phyloP scores from a whole-genome alignment of 2,888 invertebrate genomes.

The Chaitophorus viminalis region DNA sequence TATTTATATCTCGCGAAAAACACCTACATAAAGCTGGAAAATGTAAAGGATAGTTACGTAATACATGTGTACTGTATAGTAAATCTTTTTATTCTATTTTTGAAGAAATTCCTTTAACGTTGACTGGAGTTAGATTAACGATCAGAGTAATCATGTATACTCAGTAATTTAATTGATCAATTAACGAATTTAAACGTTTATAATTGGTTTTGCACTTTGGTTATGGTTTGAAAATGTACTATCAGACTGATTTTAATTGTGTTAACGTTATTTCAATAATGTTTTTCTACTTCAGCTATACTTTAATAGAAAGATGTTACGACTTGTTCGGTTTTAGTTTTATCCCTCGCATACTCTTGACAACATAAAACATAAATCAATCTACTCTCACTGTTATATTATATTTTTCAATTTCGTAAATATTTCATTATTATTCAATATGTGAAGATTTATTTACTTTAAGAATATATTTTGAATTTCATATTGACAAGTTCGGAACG shows the following conservation, averaged over 20 bases:
- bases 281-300: neutral
- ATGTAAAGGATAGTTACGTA: neutral
- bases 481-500: neutral
- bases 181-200: neutral
- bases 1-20: too few relatives aligned
- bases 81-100: neutral
- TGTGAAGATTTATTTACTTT: neutral
- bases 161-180: neutral
- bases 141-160: neutral
- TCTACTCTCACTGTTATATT: neutral
- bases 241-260: neutral
- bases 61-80: neutral
- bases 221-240: neutral
- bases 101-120: neutral
- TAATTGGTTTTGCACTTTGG: neutral
- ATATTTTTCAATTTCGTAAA: neutral
- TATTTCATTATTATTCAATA: neutral
- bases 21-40: too few relatives aligned
- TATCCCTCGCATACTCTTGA: neutral
- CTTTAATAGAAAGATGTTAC: neutral
- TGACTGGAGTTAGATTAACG: neutral
- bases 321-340: neutral
- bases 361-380: neutral
- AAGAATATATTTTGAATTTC: neutral
- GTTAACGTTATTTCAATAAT: neutral